Base-by-base conservation (phyloP, 2,888 invertebrate species). In the Xanthia togata region DNA sequence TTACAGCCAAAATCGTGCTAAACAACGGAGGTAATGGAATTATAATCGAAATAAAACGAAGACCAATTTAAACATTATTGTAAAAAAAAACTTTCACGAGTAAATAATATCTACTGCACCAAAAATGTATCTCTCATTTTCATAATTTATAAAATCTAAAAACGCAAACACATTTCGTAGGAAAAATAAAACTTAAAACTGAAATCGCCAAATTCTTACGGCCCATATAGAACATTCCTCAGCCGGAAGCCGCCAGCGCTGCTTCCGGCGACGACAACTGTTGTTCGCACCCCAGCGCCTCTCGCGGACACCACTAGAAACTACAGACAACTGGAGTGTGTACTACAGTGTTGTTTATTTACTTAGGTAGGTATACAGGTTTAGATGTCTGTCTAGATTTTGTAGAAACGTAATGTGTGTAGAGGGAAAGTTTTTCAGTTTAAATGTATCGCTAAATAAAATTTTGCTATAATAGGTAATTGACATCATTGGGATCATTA, bases 221-320 rank as follows among this genome's bases (percentile, higher is more conserved):
- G 90, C 88, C 89, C 92, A 91, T 93, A 94, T 91, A 93, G 93
- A 93, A 93, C 93, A 92, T 91, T 93, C 92, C 91, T 91, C 90
- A 94, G 90, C 94, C 96, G 96, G 96, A 96, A 93, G 93, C 91
- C 92, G 94, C 92, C 94, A 93, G 94, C 93, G 93, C 93, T 92
- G 93, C 93, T 94, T 96, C 96, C 96, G 95, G 93, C 89, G 91
- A 89, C 90, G 90, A 91, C 94, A 93, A 93, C 95, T 93, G 95
- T 94, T 94, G 95, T 95, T 95, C 94, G 94, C 96, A 93, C 94
- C 92, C 93, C 92, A 94, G 94, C 95, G 95, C 95, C 95, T 94
- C 94, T 93, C 79, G 93, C 93, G 96, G 95, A 93, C 95, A 92
- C 91, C 88, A 88, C 87, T 87, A 87, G 91, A 89, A 92, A 94